Base-by-base conservation (phyloP, 2,888 invertebrate species). In the Thelaira solivaga region DNA sequence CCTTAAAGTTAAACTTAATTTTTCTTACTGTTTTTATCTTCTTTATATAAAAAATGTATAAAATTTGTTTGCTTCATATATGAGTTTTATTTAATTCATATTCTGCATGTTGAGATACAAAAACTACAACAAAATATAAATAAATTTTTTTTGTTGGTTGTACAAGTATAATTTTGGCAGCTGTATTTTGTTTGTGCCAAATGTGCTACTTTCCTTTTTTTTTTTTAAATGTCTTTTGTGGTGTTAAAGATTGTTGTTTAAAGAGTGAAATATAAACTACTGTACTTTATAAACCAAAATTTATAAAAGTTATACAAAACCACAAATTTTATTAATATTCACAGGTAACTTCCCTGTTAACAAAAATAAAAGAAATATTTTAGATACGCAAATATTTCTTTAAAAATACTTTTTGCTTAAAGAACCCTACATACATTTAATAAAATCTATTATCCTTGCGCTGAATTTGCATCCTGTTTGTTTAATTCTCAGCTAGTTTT, bases 201-300 rank as follows among this genome's bases (percentile, higher is more conserved):
- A 78, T 69, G 62, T 78, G 78, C 78, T 74, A 78, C 78, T 78
- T 78, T 78, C 69, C 69, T 71, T 74, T 74, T 59, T 71, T 74
- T 71, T 51, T 65, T 78, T 18, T 34, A n/a, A n/a, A 20, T 26
- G 47, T 71, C 47, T 64, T 7, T 49, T 69, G 59, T 49, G 49
- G 53, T 39, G 53, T 61, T 68, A 47, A 71, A 76, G 72, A 62
- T 62, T 34, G 3, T 36, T 49, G 3, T 36, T 49, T 41, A 34
- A 41, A 29, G 36, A 69, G 39, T 57, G 29, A 16, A 57, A 31
- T 18, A 16, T 49, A 72, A 68, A 57, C 55, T 76, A 55, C 67
- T 72, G 47, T 22, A 16, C 45, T 29, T 55, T 34, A 26, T 22
- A 39, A n/a, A n/a, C n/a, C n/a, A n/a, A n/a, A n/a, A n/a, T n/a